Conservation (phyloP, 1,140 invertebrate genomes). For the Neodiprion lecontei region DNA sequence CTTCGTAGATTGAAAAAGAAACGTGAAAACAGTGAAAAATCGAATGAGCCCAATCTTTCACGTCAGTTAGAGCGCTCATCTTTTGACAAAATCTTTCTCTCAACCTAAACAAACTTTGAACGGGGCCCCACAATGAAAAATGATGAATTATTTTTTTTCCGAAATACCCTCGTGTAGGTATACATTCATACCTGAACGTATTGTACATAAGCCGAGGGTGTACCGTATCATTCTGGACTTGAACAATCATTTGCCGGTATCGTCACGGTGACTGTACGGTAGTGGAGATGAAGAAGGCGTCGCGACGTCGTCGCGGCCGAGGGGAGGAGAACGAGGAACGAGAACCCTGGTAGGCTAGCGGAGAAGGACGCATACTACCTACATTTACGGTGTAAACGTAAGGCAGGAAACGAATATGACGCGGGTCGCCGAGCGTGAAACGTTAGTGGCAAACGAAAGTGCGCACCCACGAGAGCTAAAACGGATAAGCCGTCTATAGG, state of each 20-base stretch:
- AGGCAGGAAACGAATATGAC: conserved; percentile 56
- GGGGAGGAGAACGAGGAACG: neutral
- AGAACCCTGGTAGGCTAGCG: conserved; percentile 17
- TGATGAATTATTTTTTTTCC: too few species aligned
- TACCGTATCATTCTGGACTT: too few species aligned
- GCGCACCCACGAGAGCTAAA: neutral
- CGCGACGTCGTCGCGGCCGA: neutral
- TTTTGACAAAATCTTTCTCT: too few species aligned
- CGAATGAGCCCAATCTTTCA: too few species aligned
- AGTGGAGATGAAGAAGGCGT: neutral
- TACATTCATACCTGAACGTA: too few species aligned
- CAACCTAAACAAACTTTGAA: too few species aligned
- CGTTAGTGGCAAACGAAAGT: conserved; percentile 29
- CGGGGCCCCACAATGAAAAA: too few species aligned
- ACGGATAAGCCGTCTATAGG: neutral
- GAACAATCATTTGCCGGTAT: neutral
- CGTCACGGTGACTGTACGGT: neutral
- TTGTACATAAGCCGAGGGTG: too few species aligned
- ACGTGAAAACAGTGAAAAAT: too few species aligned
- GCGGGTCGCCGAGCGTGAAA: conserved; percentile 56
- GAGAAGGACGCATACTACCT: conserved; percentile 18
- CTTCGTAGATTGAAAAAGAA: too few species aligned
- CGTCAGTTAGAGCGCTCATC: too few species aligned
- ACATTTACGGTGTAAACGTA: conserved; percentile 32
- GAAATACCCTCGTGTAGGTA: too few species aligned